These are phyloP conservation scores for Labeo rohita DNA, from an alignment of 2,113 vertebrate genomes.

Conservation along the genomic window DNA sequence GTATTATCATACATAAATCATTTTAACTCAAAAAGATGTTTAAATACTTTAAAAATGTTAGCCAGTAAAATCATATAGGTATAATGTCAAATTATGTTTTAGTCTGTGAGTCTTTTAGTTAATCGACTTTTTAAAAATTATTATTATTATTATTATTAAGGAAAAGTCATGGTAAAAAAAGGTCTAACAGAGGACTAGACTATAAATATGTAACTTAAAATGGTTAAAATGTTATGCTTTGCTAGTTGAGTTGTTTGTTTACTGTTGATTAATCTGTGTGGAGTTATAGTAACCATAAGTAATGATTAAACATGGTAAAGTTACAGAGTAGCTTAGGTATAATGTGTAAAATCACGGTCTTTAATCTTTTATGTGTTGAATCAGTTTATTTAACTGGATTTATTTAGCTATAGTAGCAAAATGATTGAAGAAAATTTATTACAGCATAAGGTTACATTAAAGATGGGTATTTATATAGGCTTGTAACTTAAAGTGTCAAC, in stretches of 20 bases:
- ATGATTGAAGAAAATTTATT: not conserved
- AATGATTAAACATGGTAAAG: not conserved
- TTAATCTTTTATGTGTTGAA: not conserved
- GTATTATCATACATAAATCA: not conserved
- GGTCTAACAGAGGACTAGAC: too few relatives aligned
- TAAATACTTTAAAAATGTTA: not conserved
- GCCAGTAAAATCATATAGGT: not conserved
- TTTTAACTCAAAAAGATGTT: not conserved
- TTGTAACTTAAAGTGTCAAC: not conserved
- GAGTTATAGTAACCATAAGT: not conserved
- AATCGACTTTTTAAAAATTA: not conserved
- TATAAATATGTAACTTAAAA: not conserved
- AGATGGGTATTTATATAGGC: not conserved
- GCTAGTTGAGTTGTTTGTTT: not conserved
- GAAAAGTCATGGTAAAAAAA: not conserved
- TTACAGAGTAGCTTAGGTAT: not conserved
- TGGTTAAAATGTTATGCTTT: not conserved
- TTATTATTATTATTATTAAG: too few relatives aligned
- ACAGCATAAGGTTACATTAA: not conserved
- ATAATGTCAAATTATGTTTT: not conserved
- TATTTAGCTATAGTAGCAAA: not conserved
- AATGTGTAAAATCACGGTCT: not conserved
- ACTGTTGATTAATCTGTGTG: not conserved
- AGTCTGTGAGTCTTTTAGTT: not conserved
- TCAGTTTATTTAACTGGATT: not conserved